Percentiles rank a stretch among this genome's conserved stretches.
These are phyloP conservation scores for Peromyscus californicus DNA, from an alignment of 2,113 vertebrate species.

Conservation along the genomic window DNA sequence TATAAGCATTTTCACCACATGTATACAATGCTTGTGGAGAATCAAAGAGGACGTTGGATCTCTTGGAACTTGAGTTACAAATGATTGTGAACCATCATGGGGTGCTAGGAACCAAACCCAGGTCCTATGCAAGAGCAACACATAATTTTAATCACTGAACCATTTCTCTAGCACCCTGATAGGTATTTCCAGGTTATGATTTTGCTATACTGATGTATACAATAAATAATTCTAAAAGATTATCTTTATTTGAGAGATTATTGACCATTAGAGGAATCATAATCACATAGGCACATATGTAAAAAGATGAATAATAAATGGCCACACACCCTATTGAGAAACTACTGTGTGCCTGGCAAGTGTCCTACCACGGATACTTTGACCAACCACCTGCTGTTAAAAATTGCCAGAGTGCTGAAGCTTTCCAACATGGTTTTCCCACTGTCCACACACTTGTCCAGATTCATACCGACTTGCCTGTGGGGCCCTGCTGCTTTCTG, in stretches of 20 bases:
- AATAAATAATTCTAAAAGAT: conserved; percentile 14
- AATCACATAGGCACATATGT: background rate
- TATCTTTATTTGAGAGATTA: background rate
- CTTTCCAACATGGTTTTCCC: background rate
- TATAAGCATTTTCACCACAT: background rate
- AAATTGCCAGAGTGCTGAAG: background rate
- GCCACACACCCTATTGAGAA: background rate
- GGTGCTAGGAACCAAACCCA: background rate
- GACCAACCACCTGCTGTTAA: background rate
- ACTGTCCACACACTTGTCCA: background rate
- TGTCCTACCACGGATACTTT: background rate
- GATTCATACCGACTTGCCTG: background rate
- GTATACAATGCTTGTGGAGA: background rate
- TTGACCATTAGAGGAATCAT: background rate
- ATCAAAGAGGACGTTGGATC: background rate
- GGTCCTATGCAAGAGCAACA: background rate
- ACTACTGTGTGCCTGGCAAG: background rate
- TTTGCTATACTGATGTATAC: background rate
- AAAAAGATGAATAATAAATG: background rate
- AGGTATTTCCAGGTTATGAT: background rate
- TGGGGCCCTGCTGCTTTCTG: background rate
- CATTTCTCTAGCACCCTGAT: background rate
- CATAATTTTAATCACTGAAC: background rate
- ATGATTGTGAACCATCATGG: background rate
- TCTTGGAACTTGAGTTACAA: background rate